Evolutionary conservation across 2,113 vertebrate genomes (phyloP).

Genomic region (Myanophis thanlyinensis): DNA sequence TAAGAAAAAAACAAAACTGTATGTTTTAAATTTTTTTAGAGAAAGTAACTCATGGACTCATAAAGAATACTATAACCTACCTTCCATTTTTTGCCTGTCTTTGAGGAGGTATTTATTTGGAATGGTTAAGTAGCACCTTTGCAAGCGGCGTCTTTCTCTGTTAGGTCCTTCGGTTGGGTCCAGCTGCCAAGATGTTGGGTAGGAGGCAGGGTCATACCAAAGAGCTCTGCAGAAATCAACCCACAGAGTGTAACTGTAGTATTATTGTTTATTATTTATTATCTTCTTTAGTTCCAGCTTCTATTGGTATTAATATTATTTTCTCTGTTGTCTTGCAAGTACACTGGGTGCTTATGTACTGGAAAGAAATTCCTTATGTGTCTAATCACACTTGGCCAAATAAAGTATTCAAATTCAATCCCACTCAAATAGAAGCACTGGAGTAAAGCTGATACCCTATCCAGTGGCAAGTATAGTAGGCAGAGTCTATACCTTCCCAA

Average conservation of each 20-base stretch:
- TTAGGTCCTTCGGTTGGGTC: slow-evolving; percentile 97
- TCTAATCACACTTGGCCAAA: neutral
- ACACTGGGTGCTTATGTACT: neutral
- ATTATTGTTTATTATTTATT: neutral
- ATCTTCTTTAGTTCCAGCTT: neutral
- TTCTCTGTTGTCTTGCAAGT: neutral
- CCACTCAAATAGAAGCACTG: slow-evolving; percentile 16
- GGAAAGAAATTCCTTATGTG: neutral
- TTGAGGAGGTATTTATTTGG: slow-evolving; percentile 97
- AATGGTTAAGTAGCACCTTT: slow-evolving; percentile 95
- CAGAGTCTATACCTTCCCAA: neutral
- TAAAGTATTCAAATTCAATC: neutral
- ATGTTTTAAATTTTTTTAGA: neutral
- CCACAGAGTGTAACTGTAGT: neutral
- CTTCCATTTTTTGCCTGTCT: slow-evolving; percentile 88
- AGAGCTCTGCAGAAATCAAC: slow-evolving; percentile 75
- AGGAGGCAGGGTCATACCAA: slow-evolving; percentile 92
- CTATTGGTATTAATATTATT: neutral
- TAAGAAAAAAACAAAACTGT: slow-evolving; percentile 7
- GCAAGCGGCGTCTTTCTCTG: slow-evolving; percentile 89
- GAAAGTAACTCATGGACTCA: neutral
- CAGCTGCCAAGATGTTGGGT: slow-evolving; percentile 94
- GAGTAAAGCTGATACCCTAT: neutral
- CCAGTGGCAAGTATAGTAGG: neutral
- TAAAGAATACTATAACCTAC: slow-evolving; percentile 60